A percentile compares a stretch with the other conserved stretches of the same genome.
Evolutionary conservation across 2,797 vertebrate species (phyloP).

Genomic region (Simalia tracyae): DNA sequence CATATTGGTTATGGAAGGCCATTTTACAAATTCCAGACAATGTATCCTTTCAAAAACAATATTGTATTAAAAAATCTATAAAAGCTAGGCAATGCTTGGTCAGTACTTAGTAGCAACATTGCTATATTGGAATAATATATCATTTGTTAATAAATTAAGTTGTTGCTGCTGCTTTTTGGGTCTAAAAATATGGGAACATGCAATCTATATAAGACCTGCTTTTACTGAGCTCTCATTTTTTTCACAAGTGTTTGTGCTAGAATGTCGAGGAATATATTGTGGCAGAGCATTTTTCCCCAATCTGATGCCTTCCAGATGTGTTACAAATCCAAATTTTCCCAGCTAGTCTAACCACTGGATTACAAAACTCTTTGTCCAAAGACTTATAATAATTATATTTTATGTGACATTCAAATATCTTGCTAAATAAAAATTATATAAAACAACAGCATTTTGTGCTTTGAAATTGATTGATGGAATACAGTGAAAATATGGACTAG

Average conservation of each 20-base stretch:
- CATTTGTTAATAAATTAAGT: constrained; percentile 13
- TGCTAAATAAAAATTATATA: neutral
- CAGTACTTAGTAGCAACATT: neutral
- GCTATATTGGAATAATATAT: neutral
- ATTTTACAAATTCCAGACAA: constrained; percentile 1
- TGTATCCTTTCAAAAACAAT: fast-evolving
- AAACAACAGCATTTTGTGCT: neutral
- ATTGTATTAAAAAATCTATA: constrained; percentile 20
- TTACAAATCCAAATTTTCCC: neutral
- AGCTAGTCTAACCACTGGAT: neutral
- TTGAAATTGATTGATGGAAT: neutral
- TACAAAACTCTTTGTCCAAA: neutral
- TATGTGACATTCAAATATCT: neutral
- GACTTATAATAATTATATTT: neutral
- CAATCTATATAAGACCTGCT: neutral
- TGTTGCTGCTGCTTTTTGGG: neutral
- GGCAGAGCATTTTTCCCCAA: neutral
- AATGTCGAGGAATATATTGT: neutral
- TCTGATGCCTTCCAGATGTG: neutral
- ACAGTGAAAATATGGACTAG: neutral
- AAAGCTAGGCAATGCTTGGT: neutral
- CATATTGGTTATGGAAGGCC: neutral
- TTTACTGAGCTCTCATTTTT: neutral
- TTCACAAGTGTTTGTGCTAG: neutral
- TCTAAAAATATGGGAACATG: neutral